Conservation (phyloP, 1,140 invertebrate species). For the Diprion similis region DNA sequence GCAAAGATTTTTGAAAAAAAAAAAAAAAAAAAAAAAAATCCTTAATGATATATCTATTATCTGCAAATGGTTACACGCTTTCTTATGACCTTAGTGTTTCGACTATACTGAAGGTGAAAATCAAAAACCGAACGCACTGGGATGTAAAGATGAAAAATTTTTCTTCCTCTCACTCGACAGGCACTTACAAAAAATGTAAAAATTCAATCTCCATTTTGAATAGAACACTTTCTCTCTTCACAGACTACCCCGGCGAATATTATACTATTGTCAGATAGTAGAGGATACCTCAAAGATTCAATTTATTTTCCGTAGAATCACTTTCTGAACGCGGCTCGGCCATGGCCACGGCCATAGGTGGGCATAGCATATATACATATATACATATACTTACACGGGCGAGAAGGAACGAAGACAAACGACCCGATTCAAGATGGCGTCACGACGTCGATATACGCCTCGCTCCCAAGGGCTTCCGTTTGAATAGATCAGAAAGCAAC, state of each 20-base stretch:
- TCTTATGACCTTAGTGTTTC: too few relatives aligned
- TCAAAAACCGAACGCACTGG: too few relatives aligned
- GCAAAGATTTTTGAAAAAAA: too few relatives aligned
- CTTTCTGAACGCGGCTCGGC: not conserved
- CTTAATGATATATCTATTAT: too few relatives aligned
- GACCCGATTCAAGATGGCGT: conserved; percentile 4
- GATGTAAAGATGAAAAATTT: too few relatives aligned
- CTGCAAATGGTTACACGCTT: too few relatives aligned
- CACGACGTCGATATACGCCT: not conserved
- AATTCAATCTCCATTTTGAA: not conserved
- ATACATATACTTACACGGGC: not conserved
- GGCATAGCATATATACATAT: not conserved
- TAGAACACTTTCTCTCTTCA: not conserved
- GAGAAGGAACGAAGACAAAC: conserved; percentile 3
- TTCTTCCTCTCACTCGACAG: too few relatives aligned
- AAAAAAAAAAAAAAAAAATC: too few relatives aligned
- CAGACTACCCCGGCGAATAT: not conserved
- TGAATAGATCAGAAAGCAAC: conserved; percentile 5
- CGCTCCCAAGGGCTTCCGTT: not conserved
- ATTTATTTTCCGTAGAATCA: not conserved
- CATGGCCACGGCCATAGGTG: not conserved
- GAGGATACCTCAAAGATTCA: not conserved
- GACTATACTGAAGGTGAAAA: too few relatives aligned
- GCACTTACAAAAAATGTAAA: too few relatives aligned
- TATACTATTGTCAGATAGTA: not conserved